A percentile compares a stretch with the other conserved stretches of the same genome.
phyloP scores from a whole-genome alignment of 1,140 invertebrate species.

The Pygmarrhopalites habei region DNA sequence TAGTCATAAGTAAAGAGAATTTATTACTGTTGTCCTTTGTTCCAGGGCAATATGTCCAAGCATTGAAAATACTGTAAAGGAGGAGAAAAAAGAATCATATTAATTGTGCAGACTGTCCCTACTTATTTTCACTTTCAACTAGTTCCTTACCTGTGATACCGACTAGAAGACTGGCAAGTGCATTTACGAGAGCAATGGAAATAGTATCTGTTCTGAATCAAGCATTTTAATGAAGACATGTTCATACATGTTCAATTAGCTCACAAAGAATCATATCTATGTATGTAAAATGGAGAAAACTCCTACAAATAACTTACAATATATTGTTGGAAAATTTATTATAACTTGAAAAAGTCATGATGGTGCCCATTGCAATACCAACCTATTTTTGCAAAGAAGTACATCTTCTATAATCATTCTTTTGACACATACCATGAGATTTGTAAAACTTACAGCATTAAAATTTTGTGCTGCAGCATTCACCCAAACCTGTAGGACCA shows the following conservation, averaged over 20 bases:
- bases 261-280: too few species aligned
- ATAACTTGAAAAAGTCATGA: slow-evolving; percentile 92
- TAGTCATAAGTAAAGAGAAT: neutral
- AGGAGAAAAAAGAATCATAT: too few species aligned
- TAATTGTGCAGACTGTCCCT: too few species aligned
- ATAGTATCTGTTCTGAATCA: slow-evolving; percentile 68
- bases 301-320: too few species aligned
- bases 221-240: too few species aligned
- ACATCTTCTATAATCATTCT: too few species aligned
- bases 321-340: slow-evolving; percentile 88
- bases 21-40: slow-evolving; percentile 59
- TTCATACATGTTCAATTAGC: too few species aligned
- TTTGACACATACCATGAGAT: too few species aligned
- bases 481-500: slow-evolving; percentile 76
- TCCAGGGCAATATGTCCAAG: slow-evolving; percentile 78
- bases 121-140: too few species aligned
- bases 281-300: too few species aligned
- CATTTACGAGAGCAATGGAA: slow-evolving; percentile 72
- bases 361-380: slow-evolving; percentile 81
- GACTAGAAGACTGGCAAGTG: slow-evolving; percentile 71
- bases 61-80: slow-evolving; percentile 68
- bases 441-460: too few species aligned
- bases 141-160: slow-evolving; percentile 50
- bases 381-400: too few species aligned
- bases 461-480: slow-evolving; percentile 88